Base-by-base conservation (phyloP, 2,888 invertebrate genomes). In the Seira ritae region DNA sequence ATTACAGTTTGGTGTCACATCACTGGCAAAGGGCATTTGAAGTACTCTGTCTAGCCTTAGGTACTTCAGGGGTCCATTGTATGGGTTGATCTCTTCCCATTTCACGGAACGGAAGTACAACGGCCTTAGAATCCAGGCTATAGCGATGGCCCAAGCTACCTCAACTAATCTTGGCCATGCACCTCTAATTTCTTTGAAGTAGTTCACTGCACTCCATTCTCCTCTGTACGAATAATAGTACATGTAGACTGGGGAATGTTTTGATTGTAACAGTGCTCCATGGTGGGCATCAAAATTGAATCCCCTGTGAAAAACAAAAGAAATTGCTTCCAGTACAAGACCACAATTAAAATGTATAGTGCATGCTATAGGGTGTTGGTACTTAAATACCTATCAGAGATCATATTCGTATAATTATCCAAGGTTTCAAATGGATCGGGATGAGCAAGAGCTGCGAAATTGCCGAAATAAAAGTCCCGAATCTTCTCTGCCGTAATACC, bases 221-320 rank as follows among this genome's bases (percentile, higher is more conserved):
- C 86, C 86, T 24, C 46, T 55, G 19, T 84, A 86, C 1, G 80
- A 69, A 50, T 85, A 86, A 55, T 85, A 86, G 76, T 85, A 86
- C 50, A 86, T 68, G 65, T 85, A 86, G 0, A 84, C 83, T 12
- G 80, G 72, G 1, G 83, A 81, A 24, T 75, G 65, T 12, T 83
- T 69, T 0, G 83, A 75, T 19, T 84, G 85, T 17, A 84, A 20
- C 1, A 20, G 15, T n/a, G 84, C 86, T 17, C 82, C 86, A 42
- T 86, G 75, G 46, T 82, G 81, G 15, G 82, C 72, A 22, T 86
- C 86, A 15, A 67, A 68, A 31, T 76, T 68, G 23, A 86, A 86
- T 4, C 84, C 84, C 62, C 84, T 72, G 42, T 12, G 12, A n/a
- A 42, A 42, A 42, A 8, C 42, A 42, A 42, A 42, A 42, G 12